Conservation (phyloP, 1,140 invertebrate species). For the Ceratitis capitata region DNA sequence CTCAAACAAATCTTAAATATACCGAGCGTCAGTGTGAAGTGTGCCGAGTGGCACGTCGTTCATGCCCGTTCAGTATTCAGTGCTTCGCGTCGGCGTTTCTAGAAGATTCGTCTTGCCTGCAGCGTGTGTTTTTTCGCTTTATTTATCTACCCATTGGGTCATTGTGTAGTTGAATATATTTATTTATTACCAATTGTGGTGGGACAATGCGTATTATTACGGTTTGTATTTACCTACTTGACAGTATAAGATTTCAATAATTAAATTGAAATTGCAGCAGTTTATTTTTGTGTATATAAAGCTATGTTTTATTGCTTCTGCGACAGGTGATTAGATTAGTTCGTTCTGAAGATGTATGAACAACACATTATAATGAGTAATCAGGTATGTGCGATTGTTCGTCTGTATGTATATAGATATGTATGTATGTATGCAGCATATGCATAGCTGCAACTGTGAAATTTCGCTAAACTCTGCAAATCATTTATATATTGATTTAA, state of each 20-base stretch:
- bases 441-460: background rate
- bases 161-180: too few relatives aligned
- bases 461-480: background rate
- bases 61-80: background rate
- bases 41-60: background rate
- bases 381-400: background rate
- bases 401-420: background rate
- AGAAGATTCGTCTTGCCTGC: background rate
- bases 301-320: background rate
- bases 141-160: too few relatives aligned
- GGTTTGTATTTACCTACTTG: background rate
- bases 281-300: background rate
- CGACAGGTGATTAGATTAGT: background rate
- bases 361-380: background rate
- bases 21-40: background rate
- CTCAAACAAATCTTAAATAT: background rate
- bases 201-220: background rate
- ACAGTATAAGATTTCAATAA: background rate
- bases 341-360: background rate
- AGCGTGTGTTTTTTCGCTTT: background rate
- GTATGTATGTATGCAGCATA: background rate
- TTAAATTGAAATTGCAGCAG: background rate
- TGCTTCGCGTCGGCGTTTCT: background rate
- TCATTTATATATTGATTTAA: background rate
- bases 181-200: conserved; percentile 7